These are phyloP conservation scores for Podarcis cretensis DNA, from an alignment of 2,113 vertebrate species.

Conservation along the genomic window DNA sequence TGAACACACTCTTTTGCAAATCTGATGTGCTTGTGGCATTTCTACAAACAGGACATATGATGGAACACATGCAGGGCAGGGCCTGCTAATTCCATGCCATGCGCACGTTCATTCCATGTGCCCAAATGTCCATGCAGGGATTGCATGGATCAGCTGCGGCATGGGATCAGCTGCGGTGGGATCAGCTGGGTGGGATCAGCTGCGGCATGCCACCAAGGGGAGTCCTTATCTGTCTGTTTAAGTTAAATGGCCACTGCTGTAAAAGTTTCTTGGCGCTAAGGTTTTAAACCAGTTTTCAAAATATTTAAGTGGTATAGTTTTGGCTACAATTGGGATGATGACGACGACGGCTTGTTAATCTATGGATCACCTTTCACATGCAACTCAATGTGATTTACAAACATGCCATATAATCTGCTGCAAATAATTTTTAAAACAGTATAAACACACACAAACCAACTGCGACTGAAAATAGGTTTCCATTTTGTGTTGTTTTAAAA, in stretches of 20 bases:
- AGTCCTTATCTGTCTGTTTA: background rate
- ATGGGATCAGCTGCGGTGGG: background rate
- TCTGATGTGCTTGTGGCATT: background rate
- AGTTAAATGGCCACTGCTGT: background rate
- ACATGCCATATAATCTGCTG: too few species aligned
- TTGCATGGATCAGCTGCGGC: background rate
- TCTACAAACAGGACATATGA: too few species aligned
- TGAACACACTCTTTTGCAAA: background rate
- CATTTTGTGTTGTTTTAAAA: too few species aligned
- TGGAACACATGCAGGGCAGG: background rate
- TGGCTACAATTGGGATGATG: background rate
- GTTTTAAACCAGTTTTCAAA: background rate
- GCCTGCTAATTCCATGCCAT: too few species aligned
- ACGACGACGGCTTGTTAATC: too few species aligned
- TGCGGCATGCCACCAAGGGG: background rate
- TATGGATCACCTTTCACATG: too few species aligned
- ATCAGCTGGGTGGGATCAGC: background rate
- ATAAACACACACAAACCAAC: too few species aligned
- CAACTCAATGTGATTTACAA: too few species aligned
- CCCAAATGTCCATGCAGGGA: background rate
- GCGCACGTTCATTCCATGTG: background rate
- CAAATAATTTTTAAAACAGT: too few species aligned
- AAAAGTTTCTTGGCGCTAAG: background rate
- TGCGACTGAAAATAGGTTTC: too few species aligned
- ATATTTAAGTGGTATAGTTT: background rate